phyloP scores from a whole-genome alignment of 2,888 invertebrate genomes.

The Drosophila testacea region DNA sequence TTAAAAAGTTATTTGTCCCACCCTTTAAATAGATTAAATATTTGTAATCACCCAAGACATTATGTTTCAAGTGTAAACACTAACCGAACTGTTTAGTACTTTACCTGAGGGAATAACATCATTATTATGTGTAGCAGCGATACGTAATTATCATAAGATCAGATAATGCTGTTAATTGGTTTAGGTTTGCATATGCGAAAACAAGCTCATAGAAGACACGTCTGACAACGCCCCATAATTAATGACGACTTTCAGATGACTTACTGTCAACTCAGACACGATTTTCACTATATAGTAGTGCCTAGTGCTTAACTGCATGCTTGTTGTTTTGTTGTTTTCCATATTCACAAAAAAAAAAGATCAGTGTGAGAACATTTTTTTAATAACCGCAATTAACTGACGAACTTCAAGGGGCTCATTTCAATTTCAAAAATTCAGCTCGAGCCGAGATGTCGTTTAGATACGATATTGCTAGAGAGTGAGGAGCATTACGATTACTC shows the following conservation, averaged over 20 bases:
- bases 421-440: constrained; percentile 42
- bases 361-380: constrained; percentile 67
- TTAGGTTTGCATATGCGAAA: constrained; percentile 30
- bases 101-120: constrained; percentile 2
- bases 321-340: constrained; percentile 31
- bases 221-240: constrained; percentile 55
- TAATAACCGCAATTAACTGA: constrained; percentile 68
- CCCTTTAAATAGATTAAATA: neutral
- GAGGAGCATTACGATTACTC: constrained; percentile 40
- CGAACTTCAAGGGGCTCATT: constrained; percentile 48
- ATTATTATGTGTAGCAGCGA: constrained; percentile 52
- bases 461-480: constrained; percentile 25
- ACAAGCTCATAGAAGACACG: constrained; percentile 25
- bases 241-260: constrained; percentile 69
- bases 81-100: neutral
- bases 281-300: constrained; percentile 38
- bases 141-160: constrained; percentile 40
- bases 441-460: constrained; percentile 56
- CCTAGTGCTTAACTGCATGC: constrained; percentile 18
- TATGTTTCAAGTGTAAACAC: neutral
- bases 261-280: constrained; percentile 66
- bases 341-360: constrained; percentile 12
- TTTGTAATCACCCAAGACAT: neutral
- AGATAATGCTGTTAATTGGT: constrained; percentile 48
- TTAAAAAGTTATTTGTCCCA: neutral